Evolutionary conservation across 1,140 invertebrate genomes (phyloP).

Genomic region (Sinella curviseta): DNA sequence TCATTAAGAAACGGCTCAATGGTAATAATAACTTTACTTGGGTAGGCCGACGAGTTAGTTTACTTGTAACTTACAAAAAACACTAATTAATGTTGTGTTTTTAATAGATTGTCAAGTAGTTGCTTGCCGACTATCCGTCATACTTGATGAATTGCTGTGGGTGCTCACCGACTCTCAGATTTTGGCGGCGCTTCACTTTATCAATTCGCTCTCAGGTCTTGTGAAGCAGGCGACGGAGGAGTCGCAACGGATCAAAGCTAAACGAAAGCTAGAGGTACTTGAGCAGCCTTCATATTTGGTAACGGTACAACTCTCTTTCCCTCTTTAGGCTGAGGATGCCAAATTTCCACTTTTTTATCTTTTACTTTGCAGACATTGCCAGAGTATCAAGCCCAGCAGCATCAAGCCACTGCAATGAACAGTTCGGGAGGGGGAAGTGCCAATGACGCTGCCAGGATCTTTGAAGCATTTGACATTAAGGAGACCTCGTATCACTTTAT

Average conservation of each 20-base stretch:
- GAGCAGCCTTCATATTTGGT: conserved; percentile 20
- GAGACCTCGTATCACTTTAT: conserved; percentile 98
- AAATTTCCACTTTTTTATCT: conserved; percentile 28
- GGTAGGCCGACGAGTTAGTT: not conserved
- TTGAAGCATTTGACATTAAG: conserved; percentile 86
- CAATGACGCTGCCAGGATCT: conserved; percentile 66
- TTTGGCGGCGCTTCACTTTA: conserved; percentile 90
- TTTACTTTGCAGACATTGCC: conserved; percentile 65
- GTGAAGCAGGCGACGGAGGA: conserved; percentile 79
- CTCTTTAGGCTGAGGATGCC: conserved; percentile 16
- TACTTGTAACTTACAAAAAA: too few species aligned
- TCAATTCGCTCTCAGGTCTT: conserved; percentile 82
- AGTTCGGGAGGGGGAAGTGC: conserved; percentile 57
- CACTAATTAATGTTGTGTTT: too few species aligned
- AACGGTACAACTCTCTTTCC: conserved; percentile 16
- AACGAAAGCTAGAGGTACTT: conserved; percentile 78
- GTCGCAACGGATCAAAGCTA: conserved; percentile 82
- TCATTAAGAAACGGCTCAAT: conserved; percentile 89
- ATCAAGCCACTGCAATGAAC: conserved; percentile 56
- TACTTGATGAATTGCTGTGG: conserved; percentile 97
- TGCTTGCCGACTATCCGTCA: conserved; percentile 85
- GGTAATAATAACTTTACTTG: conserved; percentile 62
- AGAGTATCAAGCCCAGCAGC: conserved; percentile 76
- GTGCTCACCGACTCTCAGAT: conserved; percentile 95
- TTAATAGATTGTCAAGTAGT: conserved; percentile 85